Base-by-base conservation (phyloP, 1,140 invertebrate species). In the Gryon sp. region DNA sequence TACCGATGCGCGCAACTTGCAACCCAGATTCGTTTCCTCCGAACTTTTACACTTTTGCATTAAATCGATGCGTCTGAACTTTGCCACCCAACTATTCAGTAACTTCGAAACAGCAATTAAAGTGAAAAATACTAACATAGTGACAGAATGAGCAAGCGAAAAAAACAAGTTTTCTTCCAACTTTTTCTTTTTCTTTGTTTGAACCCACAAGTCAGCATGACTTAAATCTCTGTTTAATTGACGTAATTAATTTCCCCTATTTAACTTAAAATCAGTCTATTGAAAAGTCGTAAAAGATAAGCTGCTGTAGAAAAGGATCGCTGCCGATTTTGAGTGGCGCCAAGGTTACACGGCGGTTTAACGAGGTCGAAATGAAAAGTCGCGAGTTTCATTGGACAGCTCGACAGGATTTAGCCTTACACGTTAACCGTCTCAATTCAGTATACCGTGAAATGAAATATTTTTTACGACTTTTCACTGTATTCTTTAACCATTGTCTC, bases 21-120 rank as follows among this genome's bases (percentile, higher is more conserved):
- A 84, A 83, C 85, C 85, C 82, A 86, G 83, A 83, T 86, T 85
- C 62, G 73, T 76, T 82, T 83, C 73, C 76, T 78, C 74, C 75
- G 34, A 50, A 77, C 59, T 76, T 66, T 69, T 79, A 48, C 57
- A 68, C 46, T 43, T 41, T 53, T 62, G 15, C 48, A 28, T 38
- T 22, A 11, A 69, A 75, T 63, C 62, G 48, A 60, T 75, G 15
- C 60, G 16, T 19, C 20, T 28, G 12, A 36, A 8, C 36, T 30
- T 57, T 57, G n/a, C 4, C n/a, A n/a, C n/a, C n/a, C n/a, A n/a
- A n/a, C n/a, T n/a, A n/a, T n/a, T n/a, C n/a, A n/a, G n/a, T n/a
- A n/a, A n/a, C n/a, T n/a, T n/a, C n/a, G n/a, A n/a, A n/a, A n/a
- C n/a, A n/a, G n/a, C n/a, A n/a, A n/a, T n/a, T n/a, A n/a, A n/a